Percentiles rank a stretch among this genome's conserved stretches.
Conservation (phyloP, 1,140 invertebrate genomes). For the Aleiodes sp. region DNA sequence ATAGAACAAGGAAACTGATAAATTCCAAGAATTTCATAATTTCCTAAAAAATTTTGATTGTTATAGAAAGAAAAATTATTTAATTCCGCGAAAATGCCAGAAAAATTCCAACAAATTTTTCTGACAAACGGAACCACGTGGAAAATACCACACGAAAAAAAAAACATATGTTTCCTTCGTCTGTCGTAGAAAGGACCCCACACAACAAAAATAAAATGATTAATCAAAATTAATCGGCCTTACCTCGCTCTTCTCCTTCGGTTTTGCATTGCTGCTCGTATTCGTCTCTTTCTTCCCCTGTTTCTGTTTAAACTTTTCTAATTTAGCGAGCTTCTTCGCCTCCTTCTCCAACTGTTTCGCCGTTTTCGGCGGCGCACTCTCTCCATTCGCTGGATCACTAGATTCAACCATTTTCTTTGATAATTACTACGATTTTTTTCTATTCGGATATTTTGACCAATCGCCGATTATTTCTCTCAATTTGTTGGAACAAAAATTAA, state of each 20-base stretch:
- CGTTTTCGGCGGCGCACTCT: conserved; percentile 72
- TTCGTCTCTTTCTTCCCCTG: conserved; percentile 79
- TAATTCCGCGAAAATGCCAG: too few species aligned
- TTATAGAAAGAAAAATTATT: too few species aligned
- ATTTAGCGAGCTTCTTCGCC: conserved; percentile 86
- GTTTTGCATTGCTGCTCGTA: conserved; percentile 59
- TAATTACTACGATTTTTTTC: background rate
- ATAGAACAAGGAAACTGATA: too few species aligned
- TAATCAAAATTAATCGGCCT: conserved; percentile 33
- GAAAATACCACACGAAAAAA: background rate
- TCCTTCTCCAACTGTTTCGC: conserved; percentile 92
- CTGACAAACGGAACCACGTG: background rate
- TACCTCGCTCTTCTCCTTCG: conserved; percentile 76
- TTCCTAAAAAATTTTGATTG: too few species aligned
- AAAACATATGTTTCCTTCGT: too few species aligned
- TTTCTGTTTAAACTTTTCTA: conserved; percentile 93
- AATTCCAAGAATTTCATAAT: too few species aligned
- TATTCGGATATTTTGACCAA: background rate
- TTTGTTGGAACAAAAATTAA: background rate
- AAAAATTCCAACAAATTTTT: too few species aligned
- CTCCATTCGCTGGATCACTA: conserved; percentile 27
- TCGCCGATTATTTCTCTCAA: background rate
- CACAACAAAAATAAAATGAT: too few species aligned
- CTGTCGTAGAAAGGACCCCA: too few species aligned
- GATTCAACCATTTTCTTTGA: conserved; percentile 45